phyloP scores from a whole-genome alignment of 1,140 invertebrate species.

The Prorops nasuta region DNA sequence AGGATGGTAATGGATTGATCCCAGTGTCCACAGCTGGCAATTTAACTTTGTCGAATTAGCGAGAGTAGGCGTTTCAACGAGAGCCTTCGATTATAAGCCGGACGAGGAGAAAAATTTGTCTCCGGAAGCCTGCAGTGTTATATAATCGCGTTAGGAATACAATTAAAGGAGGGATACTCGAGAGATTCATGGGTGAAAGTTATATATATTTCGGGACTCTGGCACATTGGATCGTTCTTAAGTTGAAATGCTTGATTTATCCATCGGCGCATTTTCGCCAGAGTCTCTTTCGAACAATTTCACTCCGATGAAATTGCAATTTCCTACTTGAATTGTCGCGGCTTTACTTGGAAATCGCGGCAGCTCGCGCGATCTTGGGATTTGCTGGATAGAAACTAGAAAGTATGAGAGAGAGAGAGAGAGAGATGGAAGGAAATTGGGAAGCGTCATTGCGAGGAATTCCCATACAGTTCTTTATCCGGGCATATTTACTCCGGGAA shows the following conservation, averaged over 20 bases:
- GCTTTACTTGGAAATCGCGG: background rate
- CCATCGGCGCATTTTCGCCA: background rate
- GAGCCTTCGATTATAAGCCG: constrained; percentile 8
- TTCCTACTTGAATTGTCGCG: background rate
- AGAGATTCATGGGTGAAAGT: too few relatives aligned
- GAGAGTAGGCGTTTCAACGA: too few relatives aligned
- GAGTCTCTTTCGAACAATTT: constrained; percentile 3
- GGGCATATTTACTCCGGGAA: too few relatives aligned
- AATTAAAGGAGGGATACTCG: too few relatives aligned
- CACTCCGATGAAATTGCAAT: constrained; percentile 10
- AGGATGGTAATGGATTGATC: too few relatives aligned
- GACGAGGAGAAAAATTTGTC: background rate
- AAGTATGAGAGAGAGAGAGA: background rate
- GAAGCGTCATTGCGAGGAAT: too few relatives aligned
- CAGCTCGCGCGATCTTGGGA: background rate
- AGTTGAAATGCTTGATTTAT: background rate
- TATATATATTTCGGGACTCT: too few relatives aligned
- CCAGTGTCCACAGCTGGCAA: too few relatives aligned
- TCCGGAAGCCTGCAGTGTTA: background rate
- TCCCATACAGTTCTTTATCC: too few relatives aligned
- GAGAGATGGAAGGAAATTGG: background rate
- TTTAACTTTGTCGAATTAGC: too few relatives aligned
- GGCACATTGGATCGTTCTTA: background rate
- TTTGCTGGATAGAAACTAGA: background rate
- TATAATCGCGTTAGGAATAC: background rate